Evolutionary conservation across 2,888 invertebrate species (phyloP), one percentile per base, ranked within the genome.

Genomic region (Noctua fimbriata): DNA sequence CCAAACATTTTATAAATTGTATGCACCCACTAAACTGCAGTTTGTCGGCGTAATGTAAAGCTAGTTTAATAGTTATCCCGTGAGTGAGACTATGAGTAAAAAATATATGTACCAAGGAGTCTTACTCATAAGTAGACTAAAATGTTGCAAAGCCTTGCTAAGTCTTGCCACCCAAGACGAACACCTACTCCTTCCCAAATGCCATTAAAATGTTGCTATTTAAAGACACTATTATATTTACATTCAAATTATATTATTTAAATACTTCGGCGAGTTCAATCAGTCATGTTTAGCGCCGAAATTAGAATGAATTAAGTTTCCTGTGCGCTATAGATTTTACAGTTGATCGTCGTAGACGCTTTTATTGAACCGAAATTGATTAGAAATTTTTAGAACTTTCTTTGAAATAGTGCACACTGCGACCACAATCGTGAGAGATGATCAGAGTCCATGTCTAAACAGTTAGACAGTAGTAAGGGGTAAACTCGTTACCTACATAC

Each of bases 81-180:
- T 24, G 2, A 66, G 28, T 81, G 24, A 71, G 36, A 66, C 16
- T 21, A 63, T 32, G 18, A 32, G 16, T 41, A 41, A 41, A 41
- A 41, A 41, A 7, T 28, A 44, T 14, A 47, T 67, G 14, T 44
- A 2, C 21, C 9, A 32, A 65, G 21, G 28, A 69, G 69, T 2
- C 47, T 63, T 18, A 63, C 24, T 28, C 41, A 69, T 70, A 67
- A 41, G n/a, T 36, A 49, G 32, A 71, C 60, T 74, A 85, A 85
- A 76, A 69, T 81, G 73, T 84, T 72, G 71, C 82, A 3, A 55
- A 76, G 32, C 12, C 21, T 32, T 65, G 32, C 32, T 63, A 21
- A 32, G 21, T 14, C 21, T n/a, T 36, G 16, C 84, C 83, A 73
- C 83, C 86, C 84, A 84, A 77, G 69, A 49, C 32, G 69, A 78